phyloP scores from a whole-genome alignment of 2,888 invertebrate species.

The Pollenia amentaria region DNA sequence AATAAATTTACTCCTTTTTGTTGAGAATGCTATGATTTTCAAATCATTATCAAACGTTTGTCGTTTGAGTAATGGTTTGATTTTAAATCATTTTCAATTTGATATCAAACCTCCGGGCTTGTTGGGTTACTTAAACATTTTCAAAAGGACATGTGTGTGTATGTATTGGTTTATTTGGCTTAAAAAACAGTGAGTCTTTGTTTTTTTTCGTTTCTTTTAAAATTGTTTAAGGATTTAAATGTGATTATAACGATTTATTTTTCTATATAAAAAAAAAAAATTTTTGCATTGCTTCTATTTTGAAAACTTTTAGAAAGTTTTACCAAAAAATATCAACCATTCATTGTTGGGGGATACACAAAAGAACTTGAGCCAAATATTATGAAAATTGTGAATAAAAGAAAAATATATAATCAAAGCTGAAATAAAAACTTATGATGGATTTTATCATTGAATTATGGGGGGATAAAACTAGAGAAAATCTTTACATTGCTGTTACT shows the following conservation, averaged over 20 bases:
- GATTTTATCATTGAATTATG: conserved; percentile 44
- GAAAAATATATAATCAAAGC: conserved; percentile 19
- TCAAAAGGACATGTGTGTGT: neutral
- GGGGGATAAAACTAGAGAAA: neutral
- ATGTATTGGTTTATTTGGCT: conserved; percentile 52
- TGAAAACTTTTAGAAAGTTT: conserved; percentile 41
- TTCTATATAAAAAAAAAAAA: conserved; percentile 7
- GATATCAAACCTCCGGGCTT: too few relatives aligned
- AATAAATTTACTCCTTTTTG: too few relatives aligned
- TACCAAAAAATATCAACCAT: conserved; percentile 48
- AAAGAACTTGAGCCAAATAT: conserved; percentile 51
- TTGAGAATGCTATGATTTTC: too few relatives aligned
- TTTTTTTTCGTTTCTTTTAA: conserved; percentile 31
- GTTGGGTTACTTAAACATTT: neutral
- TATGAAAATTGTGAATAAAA: conserved; percentile 38
- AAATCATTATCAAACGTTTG: too few relatives aligned
- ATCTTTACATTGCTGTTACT: neutral
- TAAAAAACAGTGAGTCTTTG: conserved; percentile 42
- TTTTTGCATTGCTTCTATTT: conserved; percentile 20
- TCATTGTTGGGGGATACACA: conserved; percentile 51
- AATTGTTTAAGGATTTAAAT: conserved; percentile 72
- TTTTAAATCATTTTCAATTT: too few relatives aligned
- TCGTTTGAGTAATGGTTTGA: too few relatives aligned
- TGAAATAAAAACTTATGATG: conserved; percentile 63
- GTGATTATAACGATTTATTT: conserved; percentile 67